Conservation (phyloP, 2,797 vertebrate genomes). For the Bufotes viridis region DNA sequence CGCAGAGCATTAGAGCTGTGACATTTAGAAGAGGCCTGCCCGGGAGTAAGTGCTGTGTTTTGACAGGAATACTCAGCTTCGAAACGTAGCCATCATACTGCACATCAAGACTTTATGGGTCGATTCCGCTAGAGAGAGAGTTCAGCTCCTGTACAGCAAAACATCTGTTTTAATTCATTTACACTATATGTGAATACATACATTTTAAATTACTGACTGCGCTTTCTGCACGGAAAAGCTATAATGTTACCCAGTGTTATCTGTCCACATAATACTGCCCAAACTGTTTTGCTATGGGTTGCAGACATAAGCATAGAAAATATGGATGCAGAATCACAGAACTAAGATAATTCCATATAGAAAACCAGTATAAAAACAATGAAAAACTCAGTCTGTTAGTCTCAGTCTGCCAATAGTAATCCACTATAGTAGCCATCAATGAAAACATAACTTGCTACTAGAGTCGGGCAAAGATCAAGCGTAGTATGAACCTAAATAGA, state of each 20-base stretch:
- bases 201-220: neutral
- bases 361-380: neutral
- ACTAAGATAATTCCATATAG: neutral
- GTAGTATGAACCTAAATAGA: neutral
- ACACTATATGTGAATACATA: neutral
- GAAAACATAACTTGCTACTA: neutral
- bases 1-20: slow-evolving; percentile 7
- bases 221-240: neutral
- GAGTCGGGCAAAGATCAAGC: neutral
- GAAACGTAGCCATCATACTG: neutral
- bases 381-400: neutral
- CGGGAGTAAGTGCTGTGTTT: slow-evolving; percentile 12
- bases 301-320: neutral
- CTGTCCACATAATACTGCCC: neutral
- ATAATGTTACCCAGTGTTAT: neutral
- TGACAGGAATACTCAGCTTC: slow-evolving; percentile 17
- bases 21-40: slow-evolving; percentile 21
- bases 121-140: neutral
- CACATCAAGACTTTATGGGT: slow-evolving; percentile 9
- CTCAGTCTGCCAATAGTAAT: neutral
- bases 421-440: neutral
- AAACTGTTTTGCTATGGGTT: neutral
- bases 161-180: neutral
- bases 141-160: neutral
- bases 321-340: neutral